Base-by-base conservation (phyloP, 2,113 vertebrate genomes). In the Ceyx margarethae region DNA sequence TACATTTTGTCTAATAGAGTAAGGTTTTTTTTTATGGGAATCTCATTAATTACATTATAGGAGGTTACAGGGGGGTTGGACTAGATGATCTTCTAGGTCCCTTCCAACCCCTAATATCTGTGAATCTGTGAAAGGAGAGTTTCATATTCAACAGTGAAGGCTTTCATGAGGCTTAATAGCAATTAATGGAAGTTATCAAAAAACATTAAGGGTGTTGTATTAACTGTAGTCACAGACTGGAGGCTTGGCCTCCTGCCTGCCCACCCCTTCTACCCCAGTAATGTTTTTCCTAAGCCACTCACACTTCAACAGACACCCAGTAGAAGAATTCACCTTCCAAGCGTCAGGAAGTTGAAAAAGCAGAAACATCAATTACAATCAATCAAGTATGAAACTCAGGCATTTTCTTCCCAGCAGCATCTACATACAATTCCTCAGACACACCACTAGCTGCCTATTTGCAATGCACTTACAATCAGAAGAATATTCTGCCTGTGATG, bases 401-500 rank as follows among this genome's bases (percentile, higher is more conserved):
- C 25, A 58, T 68, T 76, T 80, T 89, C 50, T 58, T 54, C 75
- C 67, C 58, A 76, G 25, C 58, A 42, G 58, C 50, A 79, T 46
- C 54, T 50, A 40, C 67, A 81, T 6, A 85, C 26, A 81, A 23
- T 23, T 83, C 64, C 73, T 62, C 46, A 62, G 79, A 77, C 17
- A 58, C 42, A 69, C 4, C 67, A 85, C 5, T 42, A 93, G 81
- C 91, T 87, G 91, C 67, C 73, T 87, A 35, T 86, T 69, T 56
- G 65, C 37, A 62, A 81, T 48, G 56, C 94, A 98, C 99, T 99
- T 97, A 99, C 99, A 97, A 92, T 99, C 99, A 22, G 98, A 68
- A 23, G 97, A 77, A 96, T 98, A 99, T 82, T 99, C 98, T 65
- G 97, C 94, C 74, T 97, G 96, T 26, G 98, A 85, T 35, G 96